Conservation (phyloP, 2,797 vertebrate genomes). For the Neosalanx taihuensis region DNA sequence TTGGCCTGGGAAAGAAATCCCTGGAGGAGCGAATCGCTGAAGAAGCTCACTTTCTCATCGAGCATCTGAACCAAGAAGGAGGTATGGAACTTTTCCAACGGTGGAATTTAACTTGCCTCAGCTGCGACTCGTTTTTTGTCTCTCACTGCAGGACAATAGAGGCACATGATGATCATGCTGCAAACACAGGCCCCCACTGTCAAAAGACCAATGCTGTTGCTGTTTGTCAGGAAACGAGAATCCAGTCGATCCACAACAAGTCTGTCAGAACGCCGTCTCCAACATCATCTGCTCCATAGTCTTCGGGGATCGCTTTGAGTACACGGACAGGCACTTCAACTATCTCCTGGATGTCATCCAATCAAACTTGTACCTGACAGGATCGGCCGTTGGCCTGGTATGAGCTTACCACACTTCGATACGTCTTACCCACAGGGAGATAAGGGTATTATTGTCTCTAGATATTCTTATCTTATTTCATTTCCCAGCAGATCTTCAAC, state of each 20-base stretch:
- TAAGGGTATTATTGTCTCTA: background rate
- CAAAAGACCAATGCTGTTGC: background rate
- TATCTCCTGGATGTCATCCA: constrained; percentile 23
- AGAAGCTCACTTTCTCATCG: constrained; percentile 55
- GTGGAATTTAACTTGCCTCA: no score
- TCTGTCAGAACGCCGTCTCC: constrained; percentile 49
- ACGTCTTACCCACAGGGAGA: background rate
- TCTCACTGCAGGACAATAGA: no score
- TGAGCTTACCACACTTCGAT: background rate
- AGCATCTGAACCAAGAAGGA: constrained; percentile 50
- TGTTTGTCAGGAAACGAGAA: constrained; percentile 12
- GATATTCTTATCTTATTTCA: background rate
- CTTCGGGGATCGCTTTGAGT: constrained; percentile 53
- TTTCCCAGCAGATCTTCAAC: constrained; percentile 37
- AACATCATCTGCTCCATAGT: constrained; percentile 63
- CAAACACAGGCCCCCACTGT: background rate
- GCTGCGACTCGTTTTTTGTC: background rate
- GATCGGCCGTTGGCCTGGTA: constrained; percentile 34
- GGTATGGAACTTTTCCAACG: constrained; percentile 47
- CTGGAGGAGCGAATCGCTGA: constrained; percentile 61
- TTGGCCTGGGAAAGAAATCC: constrained; percentile 63
- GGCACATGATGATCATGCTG: no score
- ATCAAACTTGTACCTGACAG: constrained; percentile 15
- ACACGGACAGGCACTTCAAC: constrained; percentile 33
- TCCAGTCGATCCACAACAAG: constrained; percentile 41